Percentiles rank a stretch among this genome's conserved stretches.
phyloP scores from a whole-genome alignment of 2,113 vertebrate species.

The Rhabdornis inornatus region DNA sequence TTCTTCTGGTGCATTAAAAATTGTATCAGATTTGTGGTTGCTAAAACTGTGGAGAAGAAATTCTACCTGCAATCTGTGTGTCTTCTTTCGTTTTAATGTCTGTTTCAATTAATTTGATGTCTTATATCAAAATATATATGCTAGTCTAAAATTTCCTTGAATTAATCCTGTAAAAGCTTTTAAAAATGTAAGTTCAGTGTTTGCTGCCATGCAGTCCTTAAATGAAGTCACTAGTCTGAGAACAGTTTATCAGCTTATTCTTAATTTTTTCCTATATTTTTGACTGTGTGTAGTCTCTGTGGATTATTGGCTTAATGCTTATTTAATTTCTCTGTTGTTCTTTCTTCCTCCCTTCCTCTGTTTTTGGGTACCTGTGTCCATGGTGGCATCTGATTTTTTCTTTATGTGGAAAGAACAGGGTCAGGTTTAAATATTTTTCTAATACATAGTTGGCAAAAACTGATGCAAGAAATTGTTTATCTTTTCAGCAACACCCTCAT shows the following conservation, averaged over 20 bases:
- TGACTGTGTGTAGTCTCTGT: background rate
- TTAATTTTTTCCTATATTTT: background rate
- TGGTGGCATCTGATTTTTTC: background rate
- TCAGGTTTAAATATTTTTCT: background rate
- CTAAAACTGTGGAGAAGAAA: background rate
- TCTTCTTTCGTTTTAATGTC: background rate
- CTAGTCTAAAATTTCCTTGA: background rate
- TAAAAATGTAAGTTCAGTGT: background rate
- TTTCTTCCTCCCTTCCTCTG: background rate
- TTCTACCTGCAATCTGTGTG: background rate
- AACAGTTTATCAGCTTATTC: background rate
- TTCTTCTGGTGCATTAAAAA: background rate
- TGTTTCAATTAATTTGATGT: background rate
- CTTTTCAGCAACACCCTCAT: constrained; percentile 38
- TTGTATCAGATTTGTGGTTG: background rate
- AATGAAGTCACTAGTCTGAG: background rate
- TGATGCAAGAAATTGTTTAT: constrained; percentile 55
- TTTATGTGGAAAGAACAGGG: background rate
- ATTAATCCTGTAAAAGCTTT: background rate
- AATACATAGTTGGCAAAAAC: background rate
- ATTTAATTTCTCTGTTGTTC: background rate
- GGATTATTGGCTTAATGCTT: background rate
- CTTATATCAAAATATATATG: background rate
- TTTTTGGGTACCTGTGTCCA: background rate
- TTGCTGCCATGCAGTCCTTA: background rate